Evolutionary conservation across 2,113 vertebrate genomes (phyloP), one percentile per base, ranked within the genome.

Genomic region (Alethe castanea): DNA sequence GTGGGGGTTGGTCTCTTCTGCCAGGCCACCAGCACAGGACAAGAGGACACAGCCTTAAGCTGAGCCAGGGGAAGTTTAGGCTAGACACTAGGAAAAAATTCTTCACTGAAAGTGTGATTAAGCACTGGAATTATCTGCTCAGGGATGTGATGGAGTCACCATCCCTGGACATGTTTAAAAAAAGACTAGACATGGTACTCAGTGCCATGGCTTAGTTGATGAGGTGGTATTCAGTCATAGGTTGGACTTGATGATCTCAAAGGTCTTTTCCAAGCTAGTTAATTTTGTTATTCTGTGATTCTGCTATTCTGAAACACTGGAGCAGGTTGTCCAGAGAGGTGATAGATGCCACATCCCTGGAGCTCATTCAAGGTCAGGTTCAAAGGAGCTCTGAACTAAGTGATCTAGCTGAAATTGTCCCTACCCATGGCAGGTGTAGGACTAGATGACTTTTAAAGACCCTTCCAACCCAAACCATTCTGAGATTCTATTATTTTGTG

Each of bases 131-230:
- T 35, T 5, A 3, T 5, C 16, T 44, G 25, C 15, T 6, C 25
- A 44, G 16, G 8, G 12, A 52, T 4, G 12, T 44, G 25, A 16
- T 42, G 8, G 4, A 16, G 31, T 35, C 45, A 35, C 54, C 2
- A 5, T 29, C 8, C 24, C 29, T 24, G 24, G 24, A 42, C 0
- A 0, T 11, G 7, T 70, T 70, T 16, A 6, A 42, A 25, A 59
- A 52, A 42, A 19, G 8, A 19, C 5, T 24, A 36, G 16, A 35
- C 0, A 1, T 25, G 33, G 18, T 4, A 25, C 17, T 72, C 31
- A 31, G 10, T 44, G 28, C 13, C 47, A 26, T 26, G 11, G 14
- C 61, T 52, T 62, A 17, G 3, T 33, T 83, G 57, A 45, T 22
- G 22, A 62, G 11, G 3, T 35, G 8, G 3, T 29, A 5, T 42